Base-by-base conservation (phyloP, 2,888 invertebrate genomes). In the Neoitamus cyanurus region DNA sequence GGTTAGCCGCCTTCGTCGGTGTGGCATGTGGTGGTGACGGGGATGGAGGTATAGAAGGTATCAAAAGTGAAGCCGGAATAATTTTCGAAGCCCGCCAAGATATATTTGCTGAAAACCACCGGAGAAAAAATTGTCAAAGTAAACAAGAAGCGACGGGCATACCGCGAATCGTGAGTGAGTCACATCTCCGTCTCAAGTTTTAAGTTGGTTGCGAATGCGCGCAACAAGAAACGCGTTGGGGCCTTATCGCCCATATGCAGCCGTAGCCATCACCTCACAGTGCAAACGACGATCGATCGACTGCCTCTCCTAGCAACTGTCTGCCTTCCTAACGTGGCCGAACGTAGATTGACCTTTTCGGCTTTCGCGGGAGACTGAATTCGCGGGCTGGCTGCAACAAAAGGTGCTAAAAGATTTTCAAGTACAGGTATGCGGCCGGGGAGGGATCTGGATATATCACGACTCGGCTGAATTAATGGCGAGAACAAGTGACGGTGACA, bases 381-480 rank as follows among this genome's bases (percentile, higher is more conserved):
- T 5, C n/a, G 34, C 6, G 6, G 34, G 20, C 31, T 36, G 9
- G 73, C 36, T 73, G 73, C 15, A 73, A 20, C 15, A 73, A 73
- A 73, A 73, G 73, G 34, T 31, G 34, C 25, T 58, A 58, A 58
- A 58, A 7, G 58, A 58, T 58, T 58, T 58, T 58, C 58, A 58
- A 58, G 58, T 58, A 58, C 58, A 58, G 58, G 58, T 58, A 58
- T 58, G 15, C 58, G 3, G 58, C 20, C 58, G 58, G 15, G 34
- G 73, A 36, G 20, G 20, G 36, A 73, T 73, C 73, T 73, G 34
- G 73, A 73, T 73, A 36, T 15, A 73, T 73, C 73, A 73, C 73
- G 73, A 37, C 20, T 37, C 36, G 31, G 73, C 36, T 20, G 36
- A 20, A 73, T 73, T 36, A 73, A 73, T 73, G 36, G 73, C 73